phyloP scores from a whole-genome alignment of 2,888 invertebrate genomes.

The Polydrusus cervinus region DNA sequence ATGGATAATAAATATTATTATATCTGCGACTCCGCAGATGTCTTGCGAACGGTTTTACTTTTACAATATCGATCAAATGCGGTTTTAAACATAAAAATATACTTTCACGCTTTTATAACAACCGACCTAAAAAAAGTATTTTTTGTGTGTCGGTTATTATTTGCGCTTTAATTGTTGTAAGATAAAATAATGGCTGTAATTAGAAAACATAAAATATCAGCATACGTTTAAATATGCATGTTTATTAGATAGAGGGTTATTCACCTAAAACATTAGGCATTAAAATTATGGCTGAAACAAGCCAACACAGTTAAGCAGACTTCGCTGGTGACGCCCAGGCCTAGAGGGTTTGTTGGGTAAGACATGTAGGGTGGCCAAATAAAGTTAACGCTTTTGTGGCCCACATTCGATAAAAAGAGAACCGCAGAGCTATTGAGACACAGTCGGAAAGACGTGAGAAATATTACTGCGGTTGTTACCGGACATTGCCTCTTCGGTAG shows the following conservation, averaged over 20 bases:
- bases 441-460: too few species aligned
- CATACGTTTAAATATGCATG: background rate
- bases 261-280: background rate
- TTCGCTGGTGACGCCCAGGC: too few species aligned
- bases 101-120: conserved; percentile 13
- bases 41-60: conserved; percentile 22
- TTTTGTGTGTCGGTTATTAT: conserved; percentile 8
- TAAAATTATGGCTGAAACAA: background rate
- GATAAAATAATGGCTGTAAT: conserved; percentile 17
- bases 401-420: too few species aligned
- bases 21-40: conserved; percentile 13
- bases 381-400: too few species aligned
- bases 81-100: conserved; percentile 18
- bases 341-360: too few species aligned
- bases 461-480: too few species aligned
- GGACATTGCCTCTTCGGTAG: too few species aligned
- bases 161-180: background rate
- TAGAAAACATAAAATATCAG: conserved; percentile 19
- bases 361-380: too few species aligned
- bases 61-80: conserved; percentile 20
- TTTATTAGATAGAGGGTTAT: conserved; percentile 3
- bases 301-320: too few species aligned
- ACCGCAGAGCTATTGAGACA: too few species aligned
- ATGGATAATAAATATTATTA: conserved; percentile 11
- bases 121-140: conserved; percentile 12